These are phyloP conservation scores for Leptopilina boulardi DNA, from an alignment of 1,140 invertebrate species.

Conservation along the genomic window DNA sequence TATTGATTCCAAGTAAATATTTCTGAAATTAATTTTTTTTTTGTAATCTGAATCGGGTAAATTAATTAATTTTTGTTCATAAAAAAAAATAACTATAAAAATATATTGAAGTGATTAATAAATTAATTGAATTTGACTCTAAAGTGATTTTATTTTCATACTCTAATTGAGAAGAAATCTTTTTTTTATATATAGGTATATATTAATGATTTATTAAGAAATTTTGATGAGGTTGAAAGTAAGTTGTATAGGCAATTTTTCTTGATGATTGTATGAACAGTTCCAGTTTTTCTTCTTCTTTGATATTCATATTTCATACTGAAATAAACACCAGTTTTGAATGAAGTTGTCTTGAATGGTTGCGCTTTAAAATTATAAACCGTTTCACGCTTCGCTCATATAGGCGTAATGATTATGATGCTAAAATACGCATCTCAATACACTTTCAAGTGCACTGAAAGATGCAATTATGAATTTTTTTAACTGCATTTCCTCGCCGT, in stretches of 20 bases:
- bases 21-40: too few species aligned
- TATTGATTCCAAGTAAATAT: too few species aligned
- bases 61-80: too few species aligned
- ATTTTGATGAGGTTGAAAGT: background rate
- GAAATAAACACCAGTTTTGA: constrained; percentile 1
- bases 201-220: background rate
- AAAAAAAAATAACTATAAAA: too few species aligned
- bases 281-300: background rate
- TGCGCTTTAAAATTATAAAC: constrained; percentile 1
- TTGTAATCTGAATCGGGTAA: too few species aligned
- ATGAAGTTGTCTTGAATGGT: constrained; percentile 17
- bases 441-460: background rate
- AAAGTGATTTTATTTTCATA: too few species aligned
- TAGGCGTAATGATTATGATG: constrained; percentile 17
- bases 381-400: background rate
- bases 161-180: too few species aligned
- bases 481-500: constrained; percentile 1
- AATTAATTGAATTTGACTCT: too few species aligned
- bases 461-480: constrained; percentile 18
- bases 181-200: too few species aligned
- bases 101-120: too few species aligned
- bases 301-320: background rate
- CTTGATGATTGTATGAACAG: background rate
- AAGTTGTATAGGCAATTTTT: background rate
- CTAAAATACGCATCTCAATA: constrained; percentile 13